Conservation (phyloP, 2,888 invertebrate species). For the Apoda limacodes region DNA sequence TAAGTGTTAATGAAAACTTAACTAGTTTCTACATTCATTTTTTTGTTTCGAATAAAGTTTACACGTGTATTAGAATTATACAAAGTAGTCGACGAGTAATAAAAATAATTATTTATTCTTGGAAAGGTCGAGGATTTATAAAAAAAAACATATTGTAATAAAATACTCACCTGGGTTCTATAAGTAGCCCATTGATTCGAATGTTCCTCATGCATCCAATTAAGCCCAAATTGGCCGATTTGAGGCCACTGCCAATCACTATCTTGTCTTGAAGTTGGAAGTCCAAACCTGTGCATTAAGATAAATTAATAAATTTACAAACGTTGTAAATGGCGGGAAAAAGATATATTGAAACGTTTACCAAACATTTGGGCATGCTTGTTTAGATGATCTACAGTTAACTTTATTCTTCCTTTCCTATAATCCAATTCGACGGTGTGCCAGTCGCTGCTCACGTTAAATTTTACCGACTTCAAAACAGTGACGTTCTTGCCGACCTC, state of each 20-base stretch:
- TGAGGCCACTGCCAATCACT: slow-evolving; percentile 84
- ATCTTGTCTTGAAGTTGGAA: slow-evolving; percentile 78
- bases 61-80: too few species aligned
- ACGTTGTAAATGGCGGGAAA: slow-evolving; percentile 1
- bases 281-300: slow-evolving; percentile 52
- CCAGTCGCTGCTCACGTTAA: slow-evolving; percentile 84
- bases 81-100: too few species aligned
- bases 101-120: too few species aligned
- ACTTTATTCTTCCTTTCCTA: slow-evolving; percentile 76
- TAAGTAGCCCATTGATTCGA: slow-evolving; percentile 81
- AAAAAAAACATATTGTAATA: too few species aligned
- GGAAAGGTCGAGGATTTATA: too few species aligned
- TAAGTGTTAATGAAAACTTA: too few species aligned
- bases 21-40: too few species aligned
- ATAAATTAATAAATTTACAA: slow-evolving; percentile 2
- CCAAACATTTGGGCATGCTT: slow-evolving; percentile 77
- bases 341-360: slow-evolving; percentile 25
- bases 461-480: slow-evolving; percentile 83
- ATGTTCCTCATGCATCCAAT: slow-evolving; percentile 94
- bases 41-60: too few species aligned
- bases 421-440: slow-evolving; percentile 86
- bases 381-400: slow-evolving; percentile 81
- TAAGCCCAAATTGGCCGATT: slow-evolving; percentile 79
- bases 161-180: slow-evolving; percentile 81
- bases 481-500: slow-evolving; percentile 82